Conservation (phyloP, 2,888 invertebrate species). For the Disparrhopalites patrizii region DNA sequence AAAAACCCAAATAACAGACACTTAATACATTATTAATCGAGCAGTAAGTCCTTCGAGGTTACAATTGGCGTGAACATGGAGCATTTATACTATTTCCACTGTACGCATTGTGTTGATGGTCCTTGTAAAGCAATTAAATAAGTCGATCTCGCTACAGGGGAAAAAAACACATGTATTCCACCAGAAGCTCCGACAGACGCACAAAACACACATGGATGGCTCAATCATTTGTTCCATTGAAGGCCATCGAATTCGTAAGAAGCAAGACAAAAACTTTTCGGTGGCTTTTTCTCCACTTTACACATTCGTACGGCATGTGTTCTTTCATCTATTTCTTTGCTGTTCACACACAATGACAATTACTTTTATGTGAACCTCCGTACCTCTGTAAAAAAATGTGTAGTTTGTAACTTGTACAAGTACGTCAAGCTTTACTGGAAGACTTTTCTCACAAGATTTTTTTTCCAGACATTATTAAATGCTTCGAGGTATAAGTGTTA, state of each 20-base stretch:
- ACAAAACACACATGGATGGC: conserved; percentile 7
- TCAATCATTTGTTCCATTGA: conserved; percentile 22
- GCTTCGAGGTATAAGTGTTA: no score
- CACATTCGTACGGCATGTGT: no score
- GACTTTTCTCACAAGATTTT: no score
- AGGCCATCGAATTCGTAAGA: conserved; percentile 12
- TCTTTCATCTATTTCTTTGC: no score
- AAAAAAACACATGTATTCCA: neutral
- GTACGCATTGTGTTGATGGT: neutral
- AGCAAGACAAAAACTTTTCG: neutral
- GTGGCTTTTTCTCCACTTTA: neutral
- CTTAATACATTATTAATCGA: conserved; percentile 4
- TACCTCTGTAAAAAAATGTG: no score
- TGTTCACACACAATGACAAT: no score
- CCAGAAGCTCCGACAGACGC: neutral
- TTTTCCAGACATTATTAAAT: no score
- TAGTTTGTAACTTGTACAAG: no score
- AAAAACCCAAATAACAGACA: conserved; percentile 3
- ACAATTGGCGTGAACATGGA: neutral
- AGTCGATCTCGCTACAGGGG: no score
- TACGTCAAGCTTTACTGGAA: no score
- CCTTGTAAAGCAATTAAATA: conserved; percentile 19
- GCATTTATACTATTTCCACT: neutral
- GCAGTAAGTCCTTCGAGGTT: neutral
- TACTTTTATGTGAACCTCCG: no score